A percentile compares a stretch with the other conserved stretches of the same genome.
phyloP scores from a whole-genome alignment of 2,888 invertebrate genomes.

The Acanthoscelides obtectus region DNA sequence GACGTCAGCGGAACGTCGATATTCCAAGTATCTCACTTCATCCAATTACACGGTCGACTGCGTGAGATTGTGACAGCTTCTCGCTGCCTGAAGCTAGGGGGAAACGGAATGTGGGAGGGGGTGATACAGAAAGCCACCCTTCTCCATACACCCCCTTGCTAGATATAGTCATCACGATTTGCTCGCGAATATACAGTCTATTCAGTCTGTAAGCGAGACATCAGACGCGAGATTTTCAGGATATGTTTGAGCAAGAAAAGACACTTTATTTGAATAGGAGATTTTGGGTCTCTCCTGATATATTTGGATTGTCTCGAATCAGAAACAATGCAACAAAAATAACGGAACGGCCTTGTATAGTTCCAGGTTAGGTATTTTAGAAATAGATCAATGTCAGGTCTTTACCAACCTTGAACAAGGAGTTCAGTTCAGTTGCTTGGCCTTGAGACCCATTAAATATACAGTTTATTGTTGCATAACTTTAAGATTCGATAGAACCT shows the following conservation, averaged over 20 bases:
- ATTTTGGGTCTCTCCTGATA: no score
- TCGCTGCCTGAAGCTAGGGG: conserved; percentile 34
- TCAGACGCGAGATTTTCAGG: background rate
- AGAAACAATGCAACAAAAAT: no score
- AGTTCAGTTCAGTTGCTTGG: no score
- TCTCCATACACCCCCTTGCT: conserved; percentile 22
- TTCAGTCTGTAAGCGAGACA: background rate
- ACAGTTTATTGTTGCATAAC: no score
- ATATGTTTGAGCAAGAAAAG: background rate
- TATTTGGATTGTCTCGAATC: no score
- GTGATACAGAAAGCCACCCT: conserved; percentile 32
- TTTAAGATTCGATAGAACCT: no score
- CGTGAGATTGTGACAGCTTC: conserved; percentile 47
- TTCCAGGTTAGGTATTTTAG: no score
- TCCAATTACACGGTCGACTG: conserved; percentile 46
- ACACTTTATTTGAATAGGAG: no score
- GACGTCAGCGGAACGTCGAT: conserved; percentile 29
- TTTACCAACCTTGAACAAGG: no score
- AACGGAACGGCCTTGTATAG: no score
- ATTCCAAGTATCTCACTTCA: conserved; percentile 36
- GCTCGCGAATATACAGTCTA: background rate
- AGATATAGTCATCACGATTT: background rate
- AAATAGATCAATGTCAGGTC: no score
- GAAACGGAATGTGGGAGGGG: conserved; percentile 8
- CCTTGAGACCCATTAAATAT: no score